phyloP scores from a whole-genome alignment of 1,140 invertebrate species.

The Pseudoatta argentina region DNA sequence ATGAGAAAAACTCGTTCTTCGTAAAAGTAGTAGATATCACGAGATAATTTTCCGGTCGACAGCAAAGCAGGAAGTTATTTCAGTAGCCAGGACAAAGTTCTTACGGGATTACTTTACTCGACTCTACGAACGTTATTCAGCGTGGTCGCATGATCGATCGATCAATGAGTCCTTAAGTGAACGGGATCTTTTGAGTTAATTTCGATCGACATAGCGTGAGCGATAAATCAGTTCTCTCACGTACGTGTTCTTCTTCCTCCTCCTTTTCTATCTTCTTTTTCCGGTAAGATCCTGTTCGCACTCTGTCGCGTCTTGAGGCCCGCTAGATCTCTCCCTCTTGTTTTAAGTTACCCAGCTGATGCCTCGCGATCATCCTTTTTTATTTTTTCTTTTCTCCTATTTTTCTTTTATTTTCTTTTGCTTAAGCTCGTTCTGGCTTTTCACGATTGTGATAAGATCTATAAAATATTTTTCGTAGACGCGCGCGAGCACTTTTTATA shows the following conservation, averaged over 20 bases:
- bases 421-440: neutral
- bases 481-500: neutral
- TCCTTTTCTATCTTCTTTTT: neutral
- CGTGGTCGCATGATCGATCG: slow-evolving; percentile 55
- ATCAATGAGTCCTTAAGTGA: slow-evolving; percentile 54
- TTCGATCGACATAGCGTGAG: slow-evolving; percentile 69
- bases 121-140: slow-evolving; percentile 7
- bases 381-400: neutral
- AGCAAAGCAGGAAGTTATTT: slow-evolving; percentile 33
- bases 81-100: slow-evolving; percentile 28
- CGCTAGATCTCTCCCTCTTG: neutral
- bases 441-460: slow-evolving; percentile 30
- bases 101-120: slow-evolving; percentile 27
- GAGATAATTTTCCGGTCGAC: slow-evolving; percentile 52
- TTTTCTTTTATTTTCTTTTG: neutral
- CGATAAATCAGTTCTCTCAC: slow-evolving; percentile 75
- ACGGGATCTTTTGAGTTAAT: slow-evolving; percentile 72
- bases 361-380: neutral
- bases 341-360: slow-evolving; percentile 72
- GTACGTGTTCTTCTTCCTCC: neutral
- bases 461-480: slow-evolving; percentile 45
- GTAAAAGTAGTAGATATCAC: neutral
- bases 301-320: neutral
- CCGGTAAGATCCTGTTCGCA: neutral
- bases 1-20: neutral